Evolutionary conservation across 23 tunicate genomes (phyloP).

Genomic region (Diplosoma virens): DNA sequence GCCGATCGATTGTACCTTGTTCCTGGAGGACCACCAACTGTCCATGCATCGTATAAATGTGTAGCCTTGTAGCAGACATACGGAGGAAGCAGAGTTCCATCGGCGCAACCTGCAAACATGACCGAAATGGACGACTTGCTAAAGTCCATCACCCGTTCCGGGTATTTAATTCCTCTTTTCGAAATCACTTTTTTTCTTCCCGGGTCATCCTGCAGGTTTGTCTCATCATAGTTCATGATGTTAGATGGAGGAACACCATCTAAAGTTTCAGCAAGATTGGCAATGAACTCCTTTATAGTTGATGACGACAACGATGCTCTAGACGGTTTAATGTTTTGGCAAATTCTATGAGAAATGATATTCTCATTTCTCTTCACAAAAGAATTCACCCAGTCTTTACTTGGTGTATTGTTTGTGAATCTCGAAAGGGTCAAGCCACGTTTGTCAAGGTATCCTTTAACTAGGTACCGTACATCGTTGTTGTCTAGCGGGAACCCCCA

Average conservation of each 20-base stretch:
- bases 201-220: conserved; percentile 29
- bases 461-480: too few relatives aligned
- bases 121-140: not conserved
- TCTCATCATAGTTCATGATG: conserved; percentile 21
- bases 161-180: not conserved
- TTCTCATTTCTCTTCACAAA: too few relatives aligned
- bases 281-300: too few relatives aligned
- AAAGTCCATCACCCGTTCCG: not conserved
- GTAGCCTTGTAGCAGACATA: conserved; percentile 6
- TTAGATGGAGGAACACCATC: not conserved
- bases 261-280: too few relatives aligned
- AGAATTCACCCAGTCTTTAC: too few relatives aligned
- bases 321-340: too few relatives aligned
- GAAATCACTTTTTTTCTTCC: conserved; percentile 5
- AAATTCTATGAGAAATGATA: too few relatives aligned
- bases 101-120: conserved; percentile 28
- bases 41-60: not conserved
- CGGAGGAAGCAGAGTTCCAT: not conserved
- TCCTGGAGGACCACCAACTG: not conserved
- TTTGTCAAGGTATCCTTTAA: too few relatives aligned
- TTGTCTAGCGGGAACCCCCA: too few relatives aligned
- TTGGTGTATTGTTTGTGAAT: too few relatives aligned
- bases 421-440: too few relatives aligned
- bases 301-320: too few relatives aligned
- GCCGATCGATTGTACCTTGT: not conserved